Evolutionary conservation across 2,888 invertebrate genomes (phyloP), one percentile per base, ranked within the genome.

Genomic region (Trachelus troglodyta): DNA sequence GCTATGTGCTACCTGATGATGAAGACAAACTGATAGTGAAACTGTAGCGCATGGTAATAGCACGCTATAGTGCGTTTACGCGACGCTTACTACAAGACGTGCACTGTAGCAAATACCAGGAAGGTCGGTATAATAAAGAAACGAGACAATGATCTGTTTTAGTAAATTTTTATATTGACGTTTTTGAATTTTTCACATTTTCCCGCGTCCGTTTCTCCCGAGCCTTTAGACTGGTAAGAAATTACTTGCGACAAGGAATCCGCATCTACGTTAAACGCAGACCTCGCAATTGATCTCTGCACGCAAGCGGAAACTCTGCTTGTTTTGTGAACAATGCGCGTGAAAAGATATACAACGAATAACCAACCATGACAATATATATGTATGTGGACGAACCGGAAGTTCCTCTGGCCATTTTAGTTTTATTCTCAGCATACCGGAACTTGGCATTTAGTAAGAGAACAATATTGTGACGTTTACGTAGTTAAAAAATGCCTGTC

Each of bases 241-340:
- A 69, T 30, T 30, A 30, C 69, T 69, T 9, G 6, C 30, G 0
- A 33, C 30, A 30, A 30, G 69, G 11, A 33, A 33, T 69, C 12
- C 69, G 69, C 4, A 30, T 33, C 33, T 15, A 69, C 69, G 30
- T 69, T 33, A 69, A 31, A 30, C n/a, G 69, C 69, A n/a, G 12
- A 11, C 40, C 15, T 40, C 15, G 4, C 77, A 76, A 75, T 69
- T 78, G 75, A 77, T 81, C 78, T 78, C 77, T 69, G 71, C 86
- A 85, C 82, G 86, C 82, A 83, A 85, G 82, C 79, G 85, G 86
- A 85, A 86, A 73, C 76, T 68, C 79, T 77, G 81, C 73, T 73
- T 76, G 56, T 82, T 75, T 77, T 69, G 75, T 79, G 76, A 80
- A 85, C 85, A 85, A 83, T 83, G 76, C 79, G 30, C 75, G 75